Conservation (phyloP, 35 echinoderm and acorn worm genomes). For the Chiridota heheva region DNA sequence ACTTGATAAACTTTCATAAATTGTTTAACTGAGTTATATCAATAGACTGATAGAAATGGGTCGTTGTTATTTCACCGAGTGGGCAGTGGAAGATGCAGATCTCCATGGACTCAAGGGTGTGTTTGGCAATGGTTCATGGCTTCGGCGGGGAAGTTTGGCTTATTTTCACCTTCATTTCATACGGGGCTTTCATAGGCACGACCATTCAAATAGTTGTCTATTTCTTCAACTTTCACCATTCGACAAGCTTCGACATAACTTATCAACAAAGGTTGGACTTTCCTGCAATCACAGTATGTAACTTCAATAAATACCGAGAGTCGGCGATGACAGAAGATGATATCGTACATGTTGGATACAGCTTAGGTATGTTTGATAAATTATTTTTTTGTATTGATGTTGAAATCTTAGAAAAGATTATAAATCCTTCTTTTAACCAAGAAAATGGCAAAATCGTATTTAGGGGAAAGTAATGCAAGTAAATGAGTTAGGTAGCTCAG, state of each 20-base stretch:
- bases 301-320: constrained; percentile 76
- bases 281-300: constrained; percentile 74
- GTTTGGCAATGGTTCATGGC: constrained; percentile 9
- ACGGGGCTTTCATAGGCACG: constrained; percentile 22
- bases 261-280: constrained; percentile 42
- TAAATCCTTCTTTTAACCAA: no score
- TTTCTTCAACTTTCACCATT: constrained; percentile 55
- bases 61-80: constrained; percentile 40
- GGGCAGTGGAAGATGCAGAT: constrained; percentile 48
- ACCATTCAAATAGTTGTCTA: constrained; percentile 10
- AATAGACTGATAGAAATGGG: no score
- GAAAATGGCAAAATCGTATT: no score
- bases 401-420: neutral
- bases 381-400: neutral
- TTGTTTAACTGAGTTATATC: no score
- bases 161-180: constrained; percentile 1
- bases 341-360: constrained; percentile 42
- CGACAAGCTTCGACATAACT: constrained; percentile 71
- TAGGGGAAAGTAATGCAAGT: no score
- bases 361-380: constrained; percentile 44
- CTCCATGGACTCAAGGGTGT: constrained; percentile 63
- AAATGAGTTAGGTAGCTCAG: no score
- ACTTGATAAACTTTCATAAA: no score
- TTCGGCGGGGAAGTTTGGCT: constrained; percentile 30
- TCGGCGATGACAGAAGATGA: constrained; percentile 50